Evolutionary conservation across 2,113 vertebrate genomes (phyloP).

Genomic region (Rhegmatorhina hoffmannsi): DNA sequence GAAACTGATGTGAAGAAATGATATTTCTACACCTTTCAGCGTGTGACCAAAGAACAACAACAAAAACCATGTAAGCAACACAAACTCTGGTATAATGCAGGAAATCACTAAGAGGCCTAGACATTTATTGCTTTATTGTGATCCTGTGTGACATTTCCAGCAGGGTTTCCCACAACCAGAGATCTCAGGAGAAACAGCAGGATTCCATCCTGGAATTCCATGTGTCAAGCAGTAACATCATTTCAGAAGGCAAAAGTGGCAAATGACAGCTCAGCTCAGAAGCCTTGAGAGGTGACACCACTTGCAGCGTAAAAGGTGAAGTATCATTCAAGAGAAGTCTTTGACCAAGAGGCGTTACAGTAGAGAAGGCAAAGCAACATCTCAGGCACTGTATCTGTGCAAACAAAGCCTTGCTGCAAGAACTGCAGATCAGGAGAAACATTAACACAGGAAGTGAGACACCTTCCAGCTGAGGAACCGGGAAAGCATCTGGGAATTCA

Average conservation of each 20-base stretch:
- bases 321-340: neutral
- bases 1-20: neutral
- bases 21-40: neutral
- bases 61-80: neutral
- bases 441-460: neutral
- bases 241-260: neutral
- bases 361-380: neutral
- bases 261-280: neutral
- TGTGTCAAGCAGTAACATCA: fast-evolving
- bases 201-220: neutral
- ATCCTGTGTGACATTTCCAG: neutral
- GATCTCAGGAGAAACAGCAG: neutral
- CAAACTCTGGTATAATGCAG: neutral
- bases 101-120: neutral
- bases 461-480: neutral
- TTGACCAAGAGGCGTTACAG: neutral
- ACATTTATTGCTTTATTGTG: neutral
- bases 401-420: neutral
- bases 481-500: neutral
- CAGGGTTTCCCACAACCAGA: neutral
- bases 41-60: neutral
- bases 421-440: neutral
- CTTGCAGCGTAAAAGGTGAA: neutral
- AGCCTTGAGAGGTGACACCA: neutral
- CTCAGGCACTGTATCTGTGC: neutral